These are phyloP conservation scores for Hermatobates lingyangjiaoensis DNA, from an alignment of 1,140 invertebrate genomes.

Conservation along the genomic window DNA sequence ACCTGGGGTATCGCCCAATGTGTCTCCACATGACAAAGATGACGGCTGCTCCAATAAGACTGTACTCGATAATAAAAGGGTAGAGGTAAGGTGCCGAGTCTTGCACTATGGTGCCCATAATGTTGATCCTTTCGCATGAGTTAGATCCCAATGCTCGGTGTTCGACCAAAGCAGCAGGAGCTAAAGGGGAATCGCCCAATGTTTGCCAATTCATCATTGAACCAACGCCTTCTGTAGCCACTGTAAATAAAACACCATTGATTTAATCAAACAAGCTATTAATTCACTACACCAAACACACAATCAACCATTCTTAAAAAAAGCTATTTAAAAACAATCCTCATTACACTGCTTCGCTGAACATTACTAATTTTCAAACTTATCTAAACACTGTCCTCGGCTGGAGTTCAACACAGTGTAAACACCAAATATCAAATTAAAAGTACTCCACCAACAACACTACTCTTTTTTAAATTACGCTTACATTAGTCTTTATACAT, in stretches of 20 bases:
- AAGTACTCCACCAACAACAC: too few species aligned
- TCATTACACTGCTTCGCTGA: not conserved
- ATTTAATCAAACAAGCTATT: too few species aligned
- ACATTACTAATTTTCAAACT: too few species aligned
- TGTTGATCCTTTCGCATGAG: constrained; percentile 60
- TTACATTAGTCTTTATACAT: too few species aligned
- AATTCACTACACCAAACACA: too few species aligned
- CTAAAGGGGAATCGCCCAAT: constrained; percentile 11
- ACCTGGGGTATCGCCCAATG: constrained; percentile 66
- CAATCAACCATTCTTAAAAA: too few species aligned
- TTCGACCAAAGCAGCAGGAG: constrained; percentile 15
- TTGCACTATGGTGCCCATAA: constrained; percentile 82
- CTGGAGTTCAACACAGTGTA: too few species aligned
- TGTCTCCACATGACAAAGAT: constrained; percentile 96
- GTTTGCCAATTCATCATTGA: constrained; percentile 8
- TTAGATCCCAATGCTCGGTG: constrained; percentile 9
- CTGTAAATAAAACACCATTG: too few species aligned
- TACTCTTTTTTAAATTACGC: too few species aligned
- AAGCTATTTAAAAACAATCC: not conserved
- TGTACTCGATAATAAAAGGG: constrained; percentile 94
- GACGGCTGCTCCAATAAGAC: constrained; percentile 86
- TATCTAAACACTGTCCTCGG: too few species aligned
- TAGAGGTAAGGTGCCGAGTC: constrained; percentile 83
- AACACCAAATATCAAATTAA: too few species aligned
- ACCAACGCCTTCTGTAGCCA: not conserved